Base-by-base conservation (phyloP, 2,888 invertebrate species). In the Platycheirus albimanus region DNA sequence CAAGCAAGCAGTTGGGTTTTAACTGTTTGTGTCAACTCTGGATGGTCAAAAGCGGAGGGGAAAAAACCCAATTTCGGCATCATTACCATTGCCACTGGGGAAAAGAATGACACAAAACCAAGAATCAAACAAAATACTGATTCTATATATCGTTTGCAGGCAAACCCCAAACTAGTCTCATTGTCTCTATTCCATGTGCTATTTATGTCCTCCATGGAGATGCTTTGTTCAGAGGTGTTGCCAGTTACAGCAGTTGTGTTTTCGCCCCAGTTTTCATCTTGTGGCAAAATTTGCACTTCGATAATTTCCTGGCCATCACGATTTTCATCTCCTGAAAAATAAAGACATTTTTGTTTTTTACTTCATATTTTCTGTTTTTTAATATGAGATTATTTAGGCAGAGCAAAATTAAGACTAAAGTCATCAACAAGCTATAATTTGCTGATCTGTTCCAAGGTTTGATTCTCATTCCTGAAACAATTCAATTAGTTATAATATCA, bases 251-350 rank as follows among this genome's bases (percentile, higher is more conserved):
- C 98, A 0, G 99, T 99, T 0, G 98, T 98, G 88, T 97, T 98
- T 90, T 99, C 99, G n/a, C 97, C 98, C 99, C 99, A 99, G 90
- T 98, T 98, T 88, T 99, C 99, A 91, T 99, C 99, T 91, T 98
- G 96, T 0, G 98, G 98, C 74, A 98, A 91, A 86, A 98, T 98
- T 92, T 98, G 98, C 38, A 98, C 98, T 92, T 98, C 98, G 56
- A 98, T 98, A 10, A 97, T 96, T 91, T 98, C 97, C 89, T 97
- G 97, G 0, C 96, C 96, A 84, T 96, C 95, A 67, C 94, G 91
- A 1, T 93, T 92, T 86, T 95, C 95, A 85, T 96, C 96, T 93
- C 87, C 89, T 87, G 28, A n/a, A 54, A 67, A 49, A n/a, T n/a
- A n/a, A n/a, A n/a, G n/a, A n/a, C n/a, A n/a, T n/a, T n/a, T n/a